Percentiles rank a stretch among this genome's conserved stretches.
Conservation (phyloP, 2,888 invertebrate genomes). For the Trachelus iudaicus region DNA sequence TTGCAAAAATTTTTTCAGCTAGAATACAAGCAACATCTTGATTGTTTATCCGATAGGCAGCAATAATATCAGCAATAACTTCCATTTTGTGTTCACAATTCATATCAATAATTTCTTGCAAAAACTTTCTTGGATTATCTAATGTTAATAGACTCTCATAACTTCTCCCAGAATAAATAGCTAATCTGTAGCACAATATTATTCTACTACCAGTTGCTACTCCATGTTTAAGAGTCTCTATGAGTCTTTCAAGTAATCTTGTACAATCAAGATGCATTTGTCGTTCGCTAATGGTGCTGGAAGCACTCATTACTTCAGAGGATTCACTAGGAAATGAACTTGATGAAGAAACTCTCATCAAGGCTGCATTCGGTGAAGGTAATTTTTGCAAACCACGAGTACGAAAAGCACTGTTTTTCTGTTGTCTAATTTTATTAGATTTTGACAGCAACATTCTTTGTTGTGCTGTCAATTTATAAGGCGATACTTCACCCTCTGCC, state of each 20-base stretch:
- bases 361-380: slow-evolving; percentile 34
- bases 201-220: slow-evolving; percentile 68
- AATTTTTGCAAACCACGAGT: slow-evolving; percentile 46
- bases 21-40: slow-evolving; percentile 72
- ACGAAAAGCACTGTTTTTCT: slow-evolving; percentile 42
- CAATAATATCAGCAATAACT: slow-evolving; percentile 72
- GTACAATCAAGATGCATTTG: slow-evolving; percentile 49
- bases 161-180: slow-evolving; percentile 69
- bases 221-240: slow-evolving; percentile 67
- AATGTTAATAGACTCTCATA: slow-evolving; percentile 69
- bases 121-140: slow-evolving; percentile 67
- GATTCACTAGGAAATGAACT: slow-evolving; percentile 5
- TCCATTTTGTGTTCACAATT: slow-evolving; percentile 70
- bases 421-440: slow-evolving; percentile 35
- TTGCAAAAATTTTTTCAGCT: slow-evolving; percentile 71
- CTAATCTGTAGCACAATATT: slow-evolving; percentile 70
- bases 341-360: slow-evolving; percentile 7
- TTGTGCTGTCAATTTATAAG: slow-evolving; percentile 74
- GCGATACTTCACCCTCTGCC: slow-evolving; percentile 73
- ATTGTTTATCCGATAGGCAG: slow-evolving; percentile 69
- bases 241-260: slow-evolving; percentile 44
- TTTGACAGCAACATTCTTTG: slow-evolving; percentile 70
- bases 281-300: slow-evolving; percentile 18
- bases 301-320: slow-evolving; percentile 23
- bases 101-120: slow-evolving; percentile 68